These are phyloP conservation scores for Pelusios castaneus DNA, from an alignment of 2,113 vertebrate species.

Conservation along the genomic window DNA sequence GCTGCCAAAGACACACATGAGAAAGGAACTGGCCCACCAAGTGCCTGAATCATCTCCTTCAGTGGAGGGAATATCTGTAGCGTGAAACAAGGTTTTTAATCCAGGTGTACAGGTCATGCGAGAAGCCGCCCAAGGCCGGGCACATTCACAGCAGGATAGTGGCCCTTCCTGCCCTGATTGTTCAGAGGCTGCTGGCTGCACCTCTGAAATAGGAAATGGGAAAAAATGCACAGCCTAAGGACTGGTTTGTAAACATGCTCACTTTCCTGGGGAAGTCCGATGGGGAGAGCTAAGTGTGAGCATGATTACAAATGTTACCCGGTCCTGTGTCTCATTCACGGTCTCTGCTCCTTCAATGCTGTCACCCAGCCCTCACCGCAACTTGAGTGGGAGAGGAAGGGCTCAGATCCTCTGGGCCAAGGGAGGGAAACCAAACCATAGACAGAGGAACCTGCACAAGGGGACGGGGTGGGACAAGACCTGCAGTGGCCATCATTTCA, in stretches of 20 bases:
- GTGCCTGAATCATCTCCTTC: neutral
- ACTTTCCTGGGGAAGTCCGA: fast-evolving
- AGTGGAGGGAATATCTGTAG: neutral
- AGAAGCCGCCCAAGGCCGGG: neutral
- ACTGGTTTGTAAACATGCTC: fast-evolving
- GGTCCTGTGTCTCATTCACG: neutral
- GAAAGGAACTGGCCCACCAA: neutral
- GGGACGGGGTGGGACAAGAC: neutral
- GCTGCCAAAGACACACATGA: neutral
- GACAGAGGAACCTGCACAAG: neutral
- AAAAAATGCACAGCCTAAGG: fast-evolving
- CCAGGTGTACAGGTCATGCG: neutral
- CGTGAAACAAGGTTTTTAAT: neutral
- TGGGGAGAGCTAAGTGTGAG: fast-evolving
- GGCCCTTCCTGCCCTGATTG: neutral
- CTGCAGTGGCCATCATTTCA: neutral
- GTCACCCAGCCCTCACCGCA: neutral
- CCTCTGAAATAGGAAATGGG: neutral
- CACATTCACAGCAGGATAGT: neutral
- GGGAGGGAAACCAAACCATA: neutral
- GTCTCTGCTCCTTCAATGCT: neutral
- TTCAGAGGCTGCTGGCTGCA: neutral
- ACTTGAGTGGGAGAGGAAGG: too few relatives aligned
- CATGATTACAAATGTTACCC: fast-evolving
- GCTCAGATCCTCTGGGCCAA: neutral